A percentile compares a stretch with the other conserved stretches of the same genome.
Conservation (phyloP, 2,797 vertebrate species). For the Cuculus canorus region DNA sequence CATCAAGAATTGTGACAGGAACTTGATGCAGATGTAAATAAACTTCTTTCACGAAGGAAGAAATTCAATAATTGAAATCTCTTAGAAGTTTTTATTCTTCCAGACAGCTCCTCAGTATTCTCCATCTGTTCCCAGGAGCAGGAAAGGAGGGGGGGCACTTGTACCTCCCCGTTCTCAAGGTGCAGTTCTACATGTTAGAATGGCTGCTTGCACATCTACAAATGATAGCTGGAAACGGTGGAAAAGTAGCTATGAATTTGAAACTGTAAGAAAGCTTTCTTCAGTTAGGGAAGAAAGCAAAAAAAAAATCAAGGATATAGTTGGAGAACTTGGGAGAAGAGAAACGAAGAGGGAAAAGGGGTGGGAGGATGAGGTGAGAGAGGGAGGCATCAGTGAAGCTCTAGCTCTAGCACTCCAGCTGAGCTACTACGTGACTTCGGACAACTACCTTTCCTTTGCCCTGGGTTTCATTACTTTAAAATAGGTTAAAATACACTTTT, state of each 20-base stretch:
- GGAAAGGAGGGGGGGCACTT: background rate
- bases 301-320: background rate
- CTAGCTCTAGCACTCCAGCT: background rate
- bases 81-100: background rate
- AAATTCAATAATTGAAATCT: constrained; percentile 2
- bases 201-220: background rate
- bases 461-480: background rate
- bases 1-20: background rate
- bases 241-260: background rate
- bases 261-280: background rate
- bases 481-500: background rate
- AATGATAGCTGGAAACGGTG: background rate
- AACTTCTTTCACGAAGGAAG: background rate
- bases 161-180: background rate
- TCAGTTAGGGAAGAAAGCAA: background rate
- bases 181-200: background rate
- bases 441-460: background rate
- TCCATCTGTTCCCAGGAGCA: background rate
- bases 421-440: background rate
- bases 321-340: background rate
- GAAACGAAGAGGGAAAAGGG: background rate
- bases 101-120: background rate
- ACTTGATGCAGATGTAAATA: constrained; percentile 19
- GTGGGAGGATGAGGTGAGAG: background rate
- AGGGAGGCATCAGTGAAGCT: background rate